Conservation (phyloP, 2,888 invertebrate species). For the Myopa testacea region DNA sequence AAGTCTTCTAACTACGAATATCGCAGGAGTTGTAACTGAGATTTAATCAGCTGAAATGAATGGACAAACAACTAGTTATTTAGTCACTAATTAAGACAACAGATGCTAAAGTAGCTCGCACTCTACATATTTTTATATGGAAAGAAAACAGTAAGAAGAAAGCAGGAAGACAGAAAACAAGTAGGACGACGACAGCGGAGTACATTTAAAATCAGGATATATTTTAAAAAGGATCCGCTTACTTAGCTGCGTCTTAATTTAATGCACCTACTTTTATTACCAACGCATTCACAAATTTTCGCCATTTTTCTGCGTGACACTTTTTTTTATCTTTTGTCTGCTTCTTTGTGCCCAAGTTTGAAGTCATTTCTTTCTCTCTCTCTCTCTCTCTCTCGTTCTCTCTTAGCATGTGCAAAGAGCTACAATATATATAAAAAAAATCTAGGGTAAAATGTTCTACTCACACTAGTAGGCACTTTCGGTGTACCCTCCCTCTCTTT, state of each 20-base stretch:
- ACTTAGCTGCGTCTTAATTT: constrained; percentile 6
- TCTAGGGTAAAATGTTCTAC: constrained; percentile 27
- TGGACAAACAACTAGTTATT: no score
- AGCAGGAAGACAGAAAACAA: no score
- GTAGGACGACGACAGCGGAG: not conserved
- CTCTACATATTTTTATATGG: no score
- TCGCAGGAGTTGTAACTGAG: no score
- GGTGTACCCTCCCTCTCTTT: no score
- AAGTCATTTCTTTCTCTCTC: no score
- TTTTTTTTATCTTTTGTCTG: constrained; percentile 18
- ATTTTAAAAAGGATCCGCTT: not conserved
- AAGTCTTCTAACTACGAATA: no score
- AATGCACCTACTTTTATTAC: constrained; percentile 16
- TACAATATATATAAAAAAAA: not conserved
- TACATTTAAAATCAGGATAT: not conserved
- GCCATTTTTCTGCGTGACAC: constrained; percentile 28
- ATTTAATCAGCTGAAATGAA: no score
- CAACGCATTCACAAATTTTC: constrained; percentile 5
- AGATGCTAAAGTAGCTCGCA: no score
- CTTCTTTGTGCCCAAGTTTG: not conserved
- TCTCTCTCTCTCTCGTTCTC: no score
- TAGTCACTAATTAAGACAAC: no score
- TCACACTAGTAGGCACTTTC: not conserved
- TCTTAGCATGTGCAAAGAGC: not conserved
- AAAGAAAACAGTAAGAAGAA: no score